These are phyloP conservation scores for Pangasius larnaudii DNA, from an alignment of 2,797 vertebrate genomes.

Conservation along the genomic window DNA sequence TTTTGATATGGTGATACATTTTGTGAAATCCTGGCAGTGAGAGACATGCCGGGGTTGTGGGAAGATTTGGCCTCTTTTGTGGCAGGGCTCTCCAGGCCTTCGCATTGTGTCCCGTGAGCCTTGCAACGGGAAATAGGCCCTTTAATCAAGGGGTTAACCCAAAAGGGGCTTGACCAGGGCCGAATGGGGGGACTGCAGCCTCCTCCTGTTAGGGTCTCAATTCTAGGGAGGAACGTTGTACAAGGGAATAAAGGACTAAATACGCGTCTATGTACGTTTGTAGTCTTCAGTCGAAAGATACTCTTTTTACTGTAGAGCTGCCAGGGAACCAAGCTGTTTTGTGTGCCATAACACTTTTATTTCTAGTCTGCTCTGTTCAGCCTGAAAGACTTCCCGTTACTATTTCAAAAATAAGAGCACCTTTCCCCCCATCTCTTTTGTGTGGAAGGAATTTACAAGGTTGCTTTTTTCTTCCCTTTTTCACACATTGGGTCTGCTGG, in stretches of 20 bases:
- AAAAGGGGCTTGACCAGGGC: constrained; percentile 51
- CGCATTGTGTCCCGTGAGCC: constrained; percentile 60
- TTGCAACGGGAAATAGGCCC: constrained; percentile 61
- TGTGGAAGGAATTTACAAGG: constrained; percentile 57
- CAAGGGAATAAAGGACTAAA: neutral
- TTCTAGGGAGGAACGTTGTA: constrained; percentile 28
- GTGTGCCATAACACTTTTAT: constrained; percentile 18
- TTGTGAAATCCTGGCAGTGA: constrained; percentile 74
- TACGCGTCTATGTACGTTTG: neutral
- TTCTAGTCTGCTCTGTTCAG: constrained; percentile 35
- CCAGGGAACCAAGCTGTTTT: constrained; percentile 21
- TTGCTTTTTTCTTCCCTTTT: constrained; percentile 45
- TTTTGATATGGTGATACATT: constrained; percentile 77
- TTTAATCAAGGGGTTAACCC: constrained; percentile 62
- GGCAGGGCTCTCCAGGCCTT: constrained; percentile 56
- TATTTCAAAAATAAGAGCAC: constrained; percentile 57
- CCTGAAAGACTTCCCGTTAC: constrained; percentile 46
- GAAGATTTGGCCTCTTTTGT: constrained; percentile 69
- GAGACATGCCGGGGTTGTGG: constrained; percentile 69
- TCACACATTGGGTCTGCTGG: constrained; percentile 22
- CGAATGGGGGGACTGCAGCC: constrained; percentile 52
- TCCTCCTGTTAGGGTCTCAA: constrained; percentile 32
- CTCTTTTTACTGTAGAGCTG: neutral
- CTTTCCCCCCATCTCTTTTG: constrained; percentile 45
- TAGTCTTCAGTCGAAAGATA: constrained; percentile 1